Evolutionary conservation across 2,797 vertebrate genomes (phyloP).

Genomic region (Bradypus variegatus): DNA sequence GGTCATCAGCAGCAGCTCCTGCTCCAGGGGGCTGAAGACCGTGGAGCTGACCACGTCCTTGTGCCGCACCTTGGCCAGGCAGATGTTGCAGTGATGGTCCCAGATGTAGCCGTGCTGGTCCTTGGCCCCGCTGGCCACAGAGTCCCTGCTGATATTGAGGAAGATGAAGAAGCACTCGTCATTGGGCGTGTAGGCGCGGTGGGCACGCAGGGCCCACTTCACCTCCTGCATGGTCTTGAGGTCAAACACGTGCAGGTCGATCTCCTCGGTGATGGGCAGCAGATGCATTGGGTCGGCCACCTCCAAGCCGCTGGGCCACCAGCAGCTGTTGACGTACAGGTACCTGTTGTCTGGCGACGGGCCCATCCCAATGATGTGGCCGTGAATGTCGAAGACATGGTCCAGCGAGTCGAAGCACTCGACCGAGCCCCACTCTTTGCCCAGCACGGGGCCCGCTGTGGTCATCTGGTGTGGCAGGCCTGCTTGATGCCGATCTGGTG

Average conservation of each 20-base stretch:
- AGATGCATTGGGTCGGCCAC: conserved; percentile 95
- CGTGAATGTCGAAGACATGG: conserved; percentile 94
- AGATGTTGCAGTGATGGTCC: conserved; percentile 98
- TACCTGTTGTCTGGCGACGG: conserved; percentile 98
- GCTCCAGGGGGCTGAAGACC: conserved; percentile 92
- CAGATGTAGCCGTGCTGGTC: conserved; percentile 98
- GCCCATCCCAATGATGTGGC: conserved; percentile 98
- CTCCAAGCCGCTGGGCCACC: conserved; percentile 89
- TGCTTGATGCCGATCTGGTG: conserved; percentile 98
- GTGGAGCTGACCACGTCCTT: conserved; percentile 96
- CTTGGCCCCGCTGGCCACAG: conserved; percentile 95
- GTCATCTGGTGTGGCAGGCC: conserved; percentile 97
- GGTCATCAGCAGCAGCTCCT: conserved; percentile 93
- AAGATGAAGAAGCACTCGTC: conserved; percentile 99
- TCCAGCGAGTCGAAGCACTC: conserved; percentile 96
- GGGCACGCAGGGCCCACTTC: conserved; percentile 86
- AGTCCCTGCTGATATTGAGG: conserved; percentile 95
- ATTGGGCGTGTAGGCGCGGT: conserved; percentile 93
- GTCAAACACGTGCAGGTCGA: conserved; percentile 93
- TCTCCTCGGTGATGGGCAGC: conserved; percentile 94
- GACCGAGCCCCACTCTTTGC: conserved; percentile 86
- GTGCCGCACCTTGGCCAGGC: conserved; percentile 90
- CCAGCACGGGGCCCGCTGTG: conserved; percentile 88
- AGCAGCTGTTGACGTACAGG: conserved; percentile 94
- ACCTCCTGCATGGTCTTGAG: conserved; percentile 93